A percentile compares a stretch with the other conserved stretches of the same genome.
phyloP scores from a whole-genome alignment of 2,888 invertebrate species.

The Pollenia griseotomentosa region DNA sequence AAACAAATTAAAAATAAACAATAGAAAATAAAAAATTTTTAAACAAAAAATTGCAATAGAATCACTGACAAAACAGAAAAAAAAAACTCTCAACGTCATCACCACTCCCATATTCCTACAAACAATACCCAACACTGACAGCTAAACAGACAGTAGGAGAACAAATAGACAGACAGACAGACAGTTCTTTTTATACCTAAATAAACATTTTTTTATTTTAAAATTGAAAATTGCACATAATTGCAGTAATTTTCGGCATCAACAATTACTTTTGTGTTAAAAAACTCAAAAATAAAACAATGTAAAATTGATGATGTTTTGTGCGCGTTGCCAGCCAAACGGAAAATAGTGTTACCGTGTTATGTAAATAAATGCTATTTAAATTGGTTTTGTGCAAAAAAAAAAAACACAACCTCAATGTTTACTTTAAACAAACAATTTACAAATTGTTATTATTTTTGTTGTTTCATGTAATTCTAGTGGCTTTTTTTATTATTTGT shows the following conservation, averaged over 20 bases:
- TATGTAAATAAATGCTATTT: conserved; percentile 28
- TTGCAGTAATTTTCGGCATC: conserved; percentile 72
- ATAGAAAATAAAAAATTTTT: neutral
- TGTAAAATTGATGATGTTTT: conserved; percentile 24
- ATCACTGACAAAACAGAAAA: conserved; percentile 29
- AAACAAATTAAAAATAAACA: conserved; percentile 37
- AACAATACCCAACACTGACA: conserved; percentile 37
- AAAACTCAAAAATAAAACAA: neutral
- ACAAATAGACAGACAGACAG: conserved; percentile 38
- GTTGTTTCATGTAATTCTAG: conserved; percentile 5
- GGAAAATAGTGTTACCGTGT: neutral
- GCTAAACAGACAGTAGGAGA: conserved; percentile 31
- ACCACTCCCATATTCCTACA: conserved; percentile 62
- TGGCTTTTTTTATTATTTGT: conserved; percentile 21
- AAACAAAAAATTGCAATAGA: conserved; percentile 51
- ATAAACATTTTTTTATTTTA: conserved; percentile 44
- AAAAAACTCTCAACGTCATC: conserved; percentile 37
- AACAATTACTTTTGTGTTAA: conserved; percentile 27
- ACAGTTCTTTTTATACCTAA: conserved; percentile 7
- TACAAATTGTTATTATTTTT: conserved; percentile 24
- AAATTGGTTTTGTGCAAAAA: neutral
- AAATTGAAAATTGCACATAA: conserved; percentile 63
- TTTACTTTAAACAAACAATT: conserved; percentile 50
- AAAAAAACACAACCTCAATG: conserved; percentile 28
- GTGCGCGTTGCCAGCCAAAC: conserved; percentile 3